Percentiles rank a stretch among this genome's conserved stretches.
phyloP scores from a whole-genome alignment of 92 coral and sea anemone species.

The Nematostella vectensis region DNA sequence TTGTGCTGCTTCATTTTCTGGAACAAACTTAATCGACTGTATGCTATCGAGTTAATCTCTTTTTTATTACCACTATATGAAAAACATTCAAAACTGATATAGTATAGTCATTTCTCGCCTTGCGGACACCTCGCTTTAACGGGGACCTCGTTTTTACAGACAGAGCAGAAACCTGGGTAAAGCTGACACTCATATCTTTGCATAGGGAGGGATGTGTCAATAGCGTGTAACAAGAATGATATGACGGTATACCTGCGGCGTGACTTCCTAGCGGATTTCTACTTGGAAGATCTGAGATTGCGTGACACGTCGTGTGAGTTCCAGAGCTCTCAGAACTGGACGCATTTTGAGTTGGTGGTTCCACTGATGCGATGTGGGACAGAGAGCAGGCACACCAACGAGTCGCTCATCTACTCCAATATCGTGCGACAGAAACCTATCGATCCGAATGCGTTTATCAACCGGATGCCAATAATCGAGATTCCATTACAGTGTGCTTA shows the following conservation, averaged over 20 bases:
- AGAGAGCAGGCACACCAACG: constrained; percentile 13
- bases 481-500: constrained; percentile 26
- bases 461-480: constrained; percentile 20
- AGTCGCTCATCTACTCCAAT: constrained; percentile 13
- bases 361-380: constrained; percentile 29
- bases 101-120: too few species aligned
- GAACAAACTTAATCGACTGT: too few species aligned
- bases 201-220: constrained; percentile 2
- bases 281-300: constrained; percentile 21
- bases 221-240: constrained; percentile 15
- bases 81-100: too few species aligned
- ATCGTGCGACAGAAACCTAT: constrained; percentile 14
- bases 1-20: too few species aligned
- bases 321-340: constrained; percentile 2
- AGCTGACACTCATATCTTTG: too few species aligned
- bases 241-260: constrained; percentile 13
- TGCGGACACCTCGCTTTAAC: too few species aligned
- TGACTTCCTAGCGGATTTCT: constrained; percentile 24
- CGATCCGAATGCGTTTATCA: constrained; percentile 19
- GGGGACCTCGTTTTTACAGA: too few species aligned
- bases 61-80: too few species aligned
- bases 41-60: too few species aligned
- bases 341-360: constrained; percentile 16
- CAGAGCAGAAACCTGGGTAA: too few species aligned
- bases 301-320: constrained; percentile 20